Conservation (phyloP, 2,113 vertebrate genomes). For the Camelus bactrianus region DNA sequence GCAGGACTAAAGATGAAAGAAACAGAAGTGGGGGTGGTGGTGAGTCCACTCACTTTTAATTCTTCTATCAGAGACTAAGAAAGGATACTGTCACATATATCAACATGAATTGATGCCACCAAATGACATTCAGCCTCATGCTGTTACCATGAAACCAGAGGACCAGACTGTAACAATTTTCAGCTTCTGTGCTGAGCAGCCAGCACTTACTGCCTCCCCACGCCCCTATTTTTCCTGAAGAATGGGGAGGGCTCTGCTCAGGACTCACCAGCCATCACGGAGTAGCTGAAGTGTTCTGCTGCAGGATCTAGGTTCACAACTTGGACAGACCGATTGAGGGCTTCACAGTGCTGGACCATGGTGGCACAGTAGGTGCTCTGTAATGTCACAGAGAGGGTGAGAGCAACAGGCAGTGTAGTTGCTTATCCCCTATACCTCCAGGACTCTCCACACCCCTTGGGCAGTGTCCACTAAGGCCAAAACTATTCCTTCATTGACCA, state of each 20-base stretch:
- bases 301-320: conserved; percentile 98
- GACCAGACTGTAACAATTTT: neutral
- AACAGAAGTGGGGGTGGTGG: neutral
- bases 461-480: neutral
- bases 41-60: neutral
- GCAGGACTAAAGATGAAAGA: neutral
- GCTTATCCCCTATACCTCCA: neutral
- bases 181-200: neutral
- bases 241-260: neutral
- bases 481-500: neutral
- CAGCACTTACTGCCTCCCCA: neutral
- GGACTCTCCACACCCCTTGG: neutral
- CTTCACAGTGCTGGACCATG: conserved; percentile 93
- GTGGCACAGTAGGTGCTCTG: conserved; percentile 98
- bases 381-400: conserved; percentile 12
- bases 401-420: neutral
- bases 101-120: neutral
- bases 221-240: neutral
- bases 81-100: neutral
- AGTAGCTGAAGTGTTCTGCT: conserved; percentile 94
- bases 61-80: neutral
- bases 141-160: neutral
- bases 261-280: conserved; percentile 95
- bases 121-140: neutral
- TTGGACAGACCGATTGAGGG: conserved; percentile 93